Base-by-base conservation (phyloP, 30 jellyfish, hydroid and myxozoan genomes). In the Cassiopea xamachana region DNA sequence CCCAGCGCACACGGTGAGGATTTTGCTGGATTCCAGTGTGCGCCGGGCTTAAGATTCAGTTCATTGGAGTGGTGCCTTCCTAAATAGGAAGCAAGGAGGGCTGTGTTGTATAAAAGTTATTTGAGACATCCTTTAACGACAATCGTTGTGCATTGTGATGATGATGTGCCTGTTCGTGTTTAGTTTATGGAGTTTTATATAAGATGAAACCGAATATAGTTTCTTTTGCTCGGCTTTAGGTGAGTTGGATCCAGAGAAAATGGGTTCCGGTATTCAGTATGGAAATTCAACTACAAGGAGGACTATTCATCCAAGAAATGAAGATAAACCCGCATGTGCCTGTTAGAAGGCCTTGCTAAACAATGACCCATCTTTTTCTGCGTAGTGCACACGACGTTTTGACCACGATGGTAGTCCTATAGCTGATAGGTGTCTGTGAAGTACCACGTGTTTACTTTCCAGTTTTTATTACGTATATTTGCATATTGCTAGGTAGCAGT, bases 191-290 rank as follows among this genome's bases (percentile, higher is more conserved):
- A 27, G 39, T 27, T 27, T 27, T 27, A 27, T 27, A 27, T 27
- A 27, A 27, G 39, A 27, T 27, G 39, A 27, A 27, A 27, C 39
- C 39, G 39, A 27, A 27, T 27, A 55, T 55, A 55, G 8, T 5
- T 64, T 64, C 27, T 17, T 64, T 7, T 9, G 15, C 74, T 64
- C 15, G 2, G 19, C 39, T 64, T 50, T 70, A 96, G 99, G 99
- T 49, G 99, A 96, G 71, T 97, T 96, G 47, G 99, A 96, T 82
- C 99, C 99, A 0, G 99, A 96, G 82, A 88, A 98, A 59, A 96
- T 96, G 99, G 99, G 99, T 2, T 92, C 99, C 62, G 99, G 99
- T 2, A 96, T 96, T 62, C 99, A 96, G 75, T 96, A 96, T 72
- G 99, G 99, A 7, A 96, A 96, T 86, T 89, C 99, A n/a, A 45